Base-by-base conservation (phyloP, 2,113 vertebrate genomes). In the Perccottus glenii region DNA sequence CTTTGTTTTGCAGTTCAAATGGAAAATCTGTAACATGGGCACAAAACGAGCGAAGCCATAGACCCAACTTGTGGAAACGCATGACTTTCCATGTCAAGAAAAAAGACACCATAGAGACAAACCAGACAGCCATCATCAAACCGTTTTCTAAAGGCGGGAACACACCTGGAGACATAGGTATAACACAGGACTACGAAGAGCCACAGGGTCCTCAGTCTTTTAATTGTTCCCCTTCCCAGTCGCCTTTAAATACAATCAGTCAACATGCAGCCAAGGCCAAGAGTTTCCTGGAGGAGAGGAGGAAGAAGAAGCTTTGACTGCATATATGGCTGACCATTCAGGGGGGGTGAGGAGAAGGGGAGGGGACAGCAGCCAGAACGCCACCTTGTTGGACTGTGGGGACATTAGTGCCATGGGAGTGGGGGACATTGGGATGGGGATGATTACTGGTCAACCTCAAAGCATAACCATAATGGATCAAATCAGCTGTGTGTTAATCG, bases 91-190 rank as follows among this genome's bases (percentile, higher is more conserved):
- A 99, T 55, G 96, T 99, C 81, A 98, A 96, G 90, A 98, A 95
- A 73, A 97, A 96, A 51, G 96, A 97, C 49, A 92, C 92, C 5
- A 67, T 65, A 27, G 97, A 94, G 75, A 67, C 68, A 44, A 99
- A 99, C 75, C 98, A 99, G 84, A 98, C 96, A 0, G 98, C 97
- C 4, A 94, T 99, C 70, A 99, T 99, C 87, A 98, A 98, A 85
- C 98, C 98, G 11, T 99, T 98, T 83, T 95, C 96, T 55, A 96
- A 98, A 82, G 94, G 87, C 6, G 91, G 90, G 0, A 85, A 94
- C 4, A 71, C 85, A 0, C 84, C 93, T 8, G 89, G 85, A 0
- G 95, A 96, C 46, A 42, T 90, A 0, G 72, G 91, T 64, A 85
- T 93, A 78, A 93, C 92, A 83, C 89, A 90, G 0, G 88, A 92